Conservation (phyloP, 2,797 vertebrate species). For the Pristis pectinata region DNA sequence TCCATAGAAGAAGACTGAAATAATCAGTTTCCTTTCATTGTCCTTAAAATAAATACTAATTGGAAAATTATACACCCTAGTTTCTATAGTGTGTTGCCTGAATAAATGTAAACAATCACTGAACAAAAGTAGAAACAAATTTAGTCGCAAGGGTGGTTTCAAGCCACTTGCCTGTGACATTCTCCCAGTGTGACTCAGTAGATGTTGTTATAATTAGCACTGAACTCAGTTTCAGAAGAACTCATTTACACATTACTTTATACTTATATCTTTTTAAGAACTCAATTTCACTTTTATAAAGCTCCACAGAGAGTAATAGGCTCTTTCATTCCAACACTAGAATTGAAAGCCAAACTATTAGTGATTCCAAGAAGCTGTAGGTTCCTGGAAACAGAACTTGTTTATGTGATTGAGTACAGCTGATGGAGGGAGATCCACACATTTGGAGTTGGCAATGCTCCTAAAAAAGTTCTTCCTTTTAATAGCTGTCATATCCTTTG, state of each 20-base stretch:
- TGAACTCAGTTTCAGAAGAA: background rate
- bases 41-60: background rate
- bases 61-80: background rate
- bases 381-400: slow-evolving; percentile 16
- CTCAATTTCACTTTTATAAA: background rate
- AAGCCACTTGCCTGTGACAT: background rate
- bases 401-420: slow-evolving; percentile 29
- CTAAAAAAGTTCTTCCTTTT: background rate
- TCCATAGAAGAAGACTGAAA: background rate
- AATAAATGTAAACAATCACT: background rate
- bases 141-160: background rate
- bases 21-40: background rate
- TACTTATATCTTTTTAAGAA: slow-evolving; percentile 6
- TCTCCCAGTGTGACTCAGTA: background rate
- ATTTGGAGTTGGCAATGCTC: background rate
- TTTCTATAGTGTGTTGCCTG: background rate
- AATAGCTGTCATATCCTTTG: background rate
- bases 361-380: slow-evolving; percentile 15
- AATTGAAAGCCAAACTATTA: slow-evolving; percentile 13
- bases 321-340: background rate
- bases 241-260: background rate
- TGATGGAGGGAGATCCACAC: background rate
- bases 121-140: background rate
- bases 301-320: background rate
- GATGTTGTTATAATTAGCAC: background rate